Evolutionary conservation across 1,140 invertebrate species (phyloP).

Genomic region (Homarus americanus): DNA sequence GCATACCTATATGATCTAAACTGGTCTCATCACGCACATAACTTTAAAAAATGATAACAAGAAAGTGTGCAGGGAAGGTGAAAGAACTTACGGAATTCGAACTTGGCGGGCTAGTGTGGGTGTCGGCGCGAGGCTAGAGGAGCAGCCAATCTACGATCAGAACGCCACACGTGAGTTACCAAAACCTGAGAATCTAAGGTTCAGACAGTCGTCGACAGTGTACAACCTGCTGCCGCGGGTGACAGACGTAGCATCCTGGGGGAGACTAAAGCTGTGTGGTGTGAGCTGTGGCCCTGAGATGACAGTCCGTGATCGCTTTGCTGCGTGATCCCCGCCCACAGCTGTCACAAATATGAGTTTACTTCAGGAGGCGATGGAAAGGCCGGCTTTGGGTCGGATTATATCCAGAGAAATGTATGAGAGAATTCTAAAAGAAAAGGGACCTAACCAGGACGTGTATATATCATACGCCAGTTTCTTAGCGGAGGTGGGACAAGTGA

Average conservation of each 20-base stretch:
- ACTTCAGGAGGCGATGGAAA: neutral
- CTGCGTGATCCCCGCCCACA: neutral
- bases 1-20: too few species aligned
- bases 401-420: slow-evolving; percentile 53
- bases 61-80: too few species aligned
- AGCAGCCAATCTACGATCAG: neutral
- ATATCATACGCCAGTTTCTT: slow-evolving; percentile 50
- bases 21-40: too few species aligned
- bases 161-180: neutral
- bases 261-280: too few species aligned
- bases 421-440: slow-evolving; percentile 50
- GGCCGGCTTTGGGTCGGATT: slow-evolving; percentile 15
- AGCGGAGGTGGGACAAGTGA: slow-evolving; percentile 47
- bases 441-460: slow-evolving; percentile 49
- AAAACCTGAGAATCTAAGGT: neutral
- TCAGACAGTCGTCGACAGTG: neutral
- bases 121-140: slow-evolving; percentile 26
- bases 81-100: too few species aligned
- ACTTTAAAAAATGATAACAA: too few species aligned
- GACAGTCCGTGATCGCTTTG: neutral
- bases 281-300: too few species aligned
- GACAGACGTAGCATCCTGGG: neutral
- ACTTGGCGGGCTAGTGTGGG: neutral
- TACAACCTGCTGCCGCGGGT: neutral
- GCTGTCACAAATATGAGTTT: neutral